Evolutionary conservation across 2,113 vertebrate genomes (phyloP).

Genomic region (Sialia sialis): DNA sequence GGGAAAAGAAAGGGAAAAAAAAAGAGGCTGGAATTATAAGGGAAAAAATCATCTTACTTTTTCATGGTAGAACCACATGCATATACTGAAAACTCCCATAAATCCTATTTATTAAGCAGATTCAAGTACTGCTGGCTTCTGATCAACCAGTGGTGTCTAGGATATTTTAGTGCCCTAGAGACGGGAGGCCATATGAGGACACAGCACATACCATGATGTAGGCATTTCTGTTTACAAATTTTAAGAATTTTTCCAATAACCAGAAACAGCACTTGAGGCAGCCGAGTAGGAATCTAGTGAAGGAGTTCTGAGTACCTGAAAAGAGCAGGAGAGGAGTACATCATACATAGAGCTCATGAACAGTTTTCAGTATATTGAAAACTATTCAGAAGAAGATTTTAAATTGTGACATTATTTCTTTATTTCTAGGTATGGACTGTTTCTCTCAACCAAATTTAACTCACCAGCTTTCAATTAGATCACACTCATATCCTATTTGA

Average conservation of each 20-base stretch:
- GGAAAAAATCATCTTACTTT: not conserved
- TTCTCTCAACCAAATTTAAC: not conserved
- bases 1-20: not conserved
- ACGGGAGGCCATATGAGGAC: not conserved
- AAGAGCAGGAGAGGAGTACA: not conserved
- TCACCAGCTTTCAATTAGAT: not conserved
- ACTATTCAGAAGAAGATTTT: not conserved
- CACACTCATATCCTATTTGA: not conserved
- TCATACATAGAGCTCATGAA: not conserved
- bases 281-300: slow-evolving; percentile 83
- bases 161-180: not conserved
- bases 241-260: slow-evolving; percentile 93
- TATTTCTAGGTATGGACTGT: not conserved
- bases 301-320: slow-evolving; percentile 81
- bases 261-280: slow-evolving; percentile 97
- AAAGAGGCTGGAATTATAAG: not conserved
- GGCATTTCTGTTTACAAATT: slow-evolving; percentile 95
- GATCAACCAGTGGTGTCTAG: not conserved
- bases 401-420: not conserved
- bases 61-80: not conserved
- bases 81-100: not conserved
- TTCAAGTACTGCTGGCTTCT: not conserved
- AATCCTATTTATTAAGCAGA: not conserved
- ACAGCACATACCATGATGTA: slow-evolving; percentile 90
- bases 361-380: not conserved